Percentiles rank a stretch among this genome's conserved stretches.
These are phyloP conservation scores for Leptatherina wallacei DNA, from an alignment of 2,797 vertebrate genomes.

Conservation along the genomic window DNA sequence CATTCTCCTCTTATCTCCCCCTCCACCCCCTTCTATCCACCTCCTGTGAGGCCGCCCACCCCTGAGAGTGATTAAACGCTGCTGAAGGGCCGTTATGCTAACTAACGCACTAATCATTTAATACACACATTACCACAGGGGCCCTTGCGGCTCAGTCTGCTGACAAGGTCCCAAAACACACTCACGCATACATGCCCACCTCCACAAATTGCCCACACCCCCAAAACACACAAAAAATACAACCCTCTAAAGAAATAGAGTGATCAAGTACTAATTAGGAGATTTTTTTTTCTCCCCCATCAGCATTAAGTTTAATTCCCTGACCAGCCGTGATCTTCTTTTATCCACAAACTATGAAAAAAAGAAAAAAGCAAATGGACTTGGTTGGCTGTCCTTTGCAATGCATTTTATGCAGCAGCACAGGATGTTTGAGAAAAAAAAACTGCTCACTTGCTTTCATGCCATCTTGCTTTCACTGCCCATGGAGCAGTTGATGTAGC, in stretches of 20 bases:
- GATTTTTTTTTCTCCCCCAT: conserved; percentile 52
- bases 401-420: conserved; percentile 54
- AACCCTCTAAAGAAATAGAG: conserved; percentile 71
- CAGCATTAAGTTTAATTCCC: conserved; percentile 74
- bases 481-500: conserved; percentile 79
- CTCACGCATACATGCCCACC: conserved; percentile 64
- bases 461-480: conserved; percentile 76
- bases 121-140: conserved; percentile 86
- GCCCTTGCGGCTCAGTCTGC: conserved; percentile 81
- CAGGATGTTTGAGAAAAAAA: conserved; percentile 42
- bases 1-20: conserved; percentile 30
- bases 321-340: conserved; percentile 64
- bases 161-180: conserved; percentile 84
- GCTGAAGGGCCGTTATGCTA: conserved; percentile 84
- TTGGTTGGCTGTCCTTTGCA: conserved; percentile 48
- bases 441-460: conserved; percentile 73
- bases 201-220: conserved; percentile 40
- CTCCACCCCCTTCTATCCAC: conserved; percentile 42
- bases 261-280: conserved; percentile 81
- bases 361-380: conserved; percentile 55
- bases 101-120: conserved; percentile 87
- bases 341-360: conserved; percentile 67
- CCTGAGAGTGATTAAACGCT: conserved; percentile 86
- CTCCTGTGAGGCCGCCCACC: conserved; percentile 81
- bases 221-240: conserved; percentile 59